Evolutionary conservation across 1,140 invertebrate genomes (phyloP).

Genomic region (Drosophila oshimai): DNA sequence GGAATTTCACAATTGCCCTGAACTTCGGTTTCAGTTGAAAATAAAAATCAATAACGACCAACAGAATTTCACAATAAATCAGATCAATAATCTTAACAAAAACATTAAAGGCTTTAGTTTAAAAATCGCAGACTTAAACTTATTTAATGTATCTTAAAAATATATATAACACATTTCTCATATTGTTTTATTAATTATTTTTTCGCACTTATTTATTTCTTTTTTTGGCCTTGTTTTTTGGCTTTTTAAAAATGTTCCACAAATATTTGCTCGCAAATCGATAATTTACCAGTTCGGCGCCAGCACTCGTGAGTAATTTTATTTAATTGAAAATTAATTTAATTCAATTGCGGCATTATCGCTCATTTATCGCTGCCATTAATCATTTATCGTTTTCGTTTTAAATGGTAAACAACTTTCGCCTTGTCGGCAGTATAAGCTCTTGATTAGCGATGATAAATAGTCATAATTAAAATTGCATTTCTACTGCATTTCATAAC

Average conservation of each 20-base stretch:
- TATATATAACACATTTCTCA: too few relatives aligned
- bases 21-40: conserved; percentile 1
- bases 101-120: too few relatives aligned
- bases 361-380: conserved; percentile 34
- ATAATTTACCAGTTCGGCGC: not conserved
- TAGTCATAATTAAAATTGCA: not conserved
- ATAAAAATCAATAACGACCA: not conserved
- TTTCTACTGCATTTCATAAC: not conserved
- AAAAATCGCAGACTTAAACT: too few relatives aligned
- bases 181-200: too few relatives aligned
- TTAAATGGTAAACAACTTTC: not conserved
- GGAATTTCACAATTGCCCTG: conserved; percentile 1
- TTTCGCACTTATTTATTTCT: not conserved
- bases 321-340: conserved; percentile 33
- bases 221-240: not conserved
- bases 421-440: not conserved
- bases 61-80: not conserved
- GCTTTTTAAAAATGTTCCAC: not conserved
- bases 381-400: conserved; percentile 7
- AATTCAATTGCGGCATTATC: conserved; percentile 29
- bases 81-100: not conserved
- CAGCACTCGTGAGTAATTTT: conserved; percentile 21
- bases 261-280: conserved; percentile 8
- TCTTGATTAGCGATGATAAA: conserved; percentile 2
- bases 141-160: too few relatives aligned